Base-by-base conservation (phyloP, 2,888 invertebrate species). In the Lasioglossum lativentre region DNA sequence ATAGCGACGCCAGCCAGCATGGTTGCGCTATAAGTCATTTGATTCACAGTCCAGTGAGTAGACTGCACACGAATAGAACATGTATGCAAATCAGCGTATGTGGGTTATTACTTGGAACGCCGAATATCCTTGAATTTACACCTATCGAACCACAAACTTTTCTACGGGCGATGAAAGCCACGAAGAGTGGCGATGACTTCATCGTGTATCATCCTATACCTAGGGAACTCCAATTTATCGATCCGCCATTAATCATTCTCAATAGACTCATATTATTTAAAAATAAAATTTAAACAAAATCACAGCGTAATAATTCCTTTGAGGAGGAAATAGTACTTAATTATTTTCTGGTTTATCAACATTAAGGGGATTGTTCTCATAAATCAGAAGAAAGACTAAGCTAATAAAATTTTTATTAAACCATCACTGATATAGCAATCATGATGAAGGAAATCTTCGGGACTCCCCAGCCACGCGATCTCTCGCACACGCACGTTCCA, bases 31-130 rank as follows among this genome's bases (percentile, higher is more conserved):
- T 56, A 80, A 84, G 40, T 78, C 81, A 73, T 72, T 86, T 27
- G 84, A 86, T 86, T 86, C 86, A 85, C 85, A 81, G 78, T 79
- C 76, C 85, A 76, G 71, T 52, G 85, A 85, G 72, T 85, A 78
- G 74, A 82, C 66, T 45, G 73, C 52, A 63, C 78, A 16, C 42
- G 82, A 75, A 82, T 45, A 66, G 78, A 78, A 75, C 82, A 23
- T 82, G 82, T 83, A 85, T 85, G 85, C 79, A 79, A 79, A 85
- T 85, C 14, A 34, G 68, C 40, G 45, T 68, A 79, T 76, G 83
- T 76, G 83, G 83, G 83, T 85, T 85, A 85, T 79, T 79, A 68
- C 72, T 68, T 47, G 83, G 79, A 59, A 70, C 78, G 73, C 83
- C 85, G 78, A 85, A 82, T 85, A 85, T 78, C 85, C 85, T 85